Conservation (phyloP, 2,113 vertebrate species). For the Apteryx mantelli region DNA sequence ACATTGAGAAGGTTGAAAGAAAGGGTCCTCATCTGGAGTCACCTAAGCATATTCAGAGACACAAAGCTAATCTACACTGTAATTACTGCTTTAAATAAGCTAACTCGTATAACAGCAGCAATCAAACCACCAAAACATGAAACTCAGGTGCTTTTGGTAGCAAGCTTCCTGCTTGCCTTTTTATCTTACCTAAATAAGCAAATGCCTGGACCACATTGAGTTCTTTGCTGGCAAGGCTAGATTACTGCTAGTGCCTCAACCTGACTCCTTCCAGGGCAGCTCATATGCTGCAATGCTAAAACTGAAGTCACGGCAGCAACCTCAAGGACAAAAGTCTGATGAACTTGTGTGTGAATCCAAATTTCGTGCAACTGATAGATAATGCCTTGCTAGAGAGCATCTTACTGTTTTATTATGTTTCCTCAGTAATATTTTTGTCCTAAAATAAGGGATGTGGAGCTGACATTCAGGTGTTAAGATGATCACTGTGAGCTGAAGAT, state of each 20-base stretch:
- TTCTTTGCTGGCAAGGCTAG: too few relatives aligned
- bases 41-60: background rate
- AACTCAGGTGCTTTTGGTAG: background rate
- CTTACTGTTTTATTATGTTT: background rate
- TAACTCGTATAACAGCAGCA: background rate
- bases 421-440: background rate
- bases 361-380: rapidly evolving
- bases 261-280: background rate
- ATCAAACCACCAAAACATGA: background rate
- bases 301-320: background rate
- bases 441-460: background rate
- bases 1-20: background rate
- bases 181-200: background rate
- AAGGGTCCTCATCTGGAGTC: background rate
- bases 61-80: background rate
- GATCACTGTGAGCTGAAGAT: background rate
- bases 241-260: background rate
- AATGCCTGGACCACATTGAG: rapidly evolving
- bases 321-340: background rate
- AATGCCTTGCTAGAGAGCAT: background rate
- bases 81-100: background rate
- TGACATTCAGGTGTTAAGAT: background rate
- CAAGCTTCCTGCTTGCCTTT: background rate
- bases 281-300: background rate
- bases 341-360: background rate